These are phyloP conservation scores for Ceryle rudis DNA, from an alignment of 2,797 vertebrate species.

Conservation along the genomic window DNA sequence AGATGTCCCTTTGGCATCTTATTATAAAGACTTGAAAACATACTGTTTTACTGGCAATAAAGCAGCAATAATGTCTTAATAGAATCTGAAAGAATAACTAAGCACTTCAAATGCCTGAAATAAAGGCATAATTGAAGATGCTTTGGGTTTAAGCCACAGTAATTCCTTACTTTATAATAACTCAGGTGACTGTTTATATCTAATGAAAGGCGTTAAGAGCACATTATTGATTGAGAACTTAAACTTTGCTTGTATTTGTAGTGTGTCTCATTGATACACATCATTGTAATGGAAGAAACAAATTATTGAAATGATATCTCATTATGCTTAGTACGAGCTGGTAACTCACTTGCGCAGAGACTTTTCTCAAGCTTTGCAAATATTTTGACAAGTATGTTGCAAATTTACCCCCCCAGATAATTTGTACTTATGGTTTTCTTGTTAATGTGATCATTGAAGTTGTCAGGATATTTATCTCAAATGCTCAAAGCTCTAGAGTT, in stretches of 20 bases:
- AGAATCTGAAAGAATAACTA: slow-evolving; percentile 67
- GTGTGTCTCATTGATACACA: background rate
- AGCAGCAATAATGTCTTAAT: slow-evolving; percentile 64
- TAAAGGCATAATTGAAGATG: slow-evolving; percentile 66
- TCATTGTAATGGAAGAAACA: slow-evolving; percentile 45
- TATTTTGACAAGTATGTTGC: background rate
- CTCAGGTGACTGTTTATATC: slow-evolving; percentile 66
- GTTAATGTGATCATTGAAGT: background rate
- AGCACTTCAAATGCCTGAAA: slow-evolving; percentile 54
- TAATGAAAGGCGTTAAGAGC: slow-evolving; percentile 60
- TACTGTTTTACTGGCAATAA: slow-evolving; percentile 70
- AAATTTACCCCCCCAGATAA: background rate
- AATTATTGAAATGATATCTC: slow-evolving; percentile 58
- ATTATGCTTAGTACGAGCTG: slow-evolving; percentile 43
- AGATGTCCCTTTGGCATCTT: slow-evolving; percentile 64
- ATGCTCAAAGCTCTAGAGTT: background rate
- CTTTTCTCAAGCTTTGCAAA: slow-evolving; percentile 28
- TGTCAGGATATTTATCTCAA: background rate
- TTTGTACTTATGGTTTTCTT: background rate
- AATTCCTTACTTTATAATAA: slow-evolving; percentile 57
- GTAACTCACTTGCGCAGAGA: background rate
- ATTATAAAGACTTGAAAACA: slow-evolving; percentile 57
- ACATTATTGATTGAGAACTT: slow-evolving; percentile 62
- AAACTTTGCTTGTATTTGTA: slow-evolving; percentile 15
- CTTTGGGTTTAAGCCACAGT: slow-evolving; percentile 46